Evolutionary conservation across 2,113 vertebrate species (phyloP).

Genomic region (Hirundichthys speculiger): DNA sequence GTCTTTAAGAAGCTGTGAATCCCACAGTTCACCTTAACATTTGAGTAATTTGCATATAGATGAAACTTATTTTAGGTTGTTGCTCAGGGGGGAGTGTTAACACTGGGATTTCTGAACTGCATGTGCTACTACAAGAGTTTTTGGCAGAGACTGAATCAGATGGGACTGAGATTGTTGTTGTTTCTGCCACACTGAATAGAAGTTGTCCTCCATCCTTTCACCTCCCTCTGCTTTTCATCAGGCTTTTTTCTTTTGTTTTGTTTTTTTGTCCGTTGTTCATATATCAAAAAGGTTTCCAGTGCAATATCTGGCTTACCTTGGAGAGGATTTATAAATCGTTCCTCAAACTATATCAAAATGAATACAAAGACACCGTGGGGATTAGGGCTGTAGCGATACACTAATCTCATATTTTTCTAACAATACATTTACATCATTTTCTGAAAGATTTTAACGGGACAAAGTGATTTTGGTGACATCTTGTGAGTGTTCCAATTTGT

Average conservation of each 20-base stretch:
- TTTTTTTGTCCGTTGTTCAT: too few relatives aligned
- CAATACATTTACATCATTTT: too few relatives aligned
- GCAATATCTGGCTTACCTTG: too few relatives aligned
- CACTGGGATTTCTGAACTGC: slow-evolving; percentile 52
- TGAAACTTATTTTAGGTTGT: slow-evolving; percentile 53
- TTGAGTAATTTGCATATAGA: slow-evolving; percentile 66
- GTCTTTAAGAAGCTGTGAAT: slow-evolving; percentile 11
- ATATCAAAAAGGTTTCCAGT: too few relatives aligned
- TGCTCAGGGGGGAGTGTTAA: slow-evolving; percentile 43
- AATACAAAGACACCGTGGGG: too few relatives aligned
- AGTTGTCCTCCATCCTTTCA: background rate
- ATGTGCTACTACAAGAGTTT: slow-evolving; percentile 15
- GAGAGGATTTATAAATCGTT: too few relatives aligned
- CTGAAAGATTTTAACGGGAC: too few relatives aligned
- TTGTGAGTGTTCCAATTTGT: too few relatives aligned
- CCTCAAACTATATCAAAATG: too few relatives aligned
- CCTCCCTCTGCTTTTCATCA: background rate
- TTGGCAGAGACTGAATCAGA: slow-evolving; percentile 28
- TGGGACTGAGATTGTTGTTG: background rate
- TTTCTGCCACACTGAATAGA: slow-evolving; percentile 23
- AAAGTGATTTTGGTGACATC: too few relatives aligned
- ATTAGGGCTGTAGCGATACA: too few relatives aligned
- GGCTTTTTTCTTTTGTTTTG: background rate
- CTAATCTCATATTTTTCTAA: too few relatives aligned
- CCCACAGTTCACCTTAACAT: slow-evolving; percentile 42